phyloP scores from a whole-genome alignment of 1,140 invertebrate genomes.

The Lithobius niger region DNA sequence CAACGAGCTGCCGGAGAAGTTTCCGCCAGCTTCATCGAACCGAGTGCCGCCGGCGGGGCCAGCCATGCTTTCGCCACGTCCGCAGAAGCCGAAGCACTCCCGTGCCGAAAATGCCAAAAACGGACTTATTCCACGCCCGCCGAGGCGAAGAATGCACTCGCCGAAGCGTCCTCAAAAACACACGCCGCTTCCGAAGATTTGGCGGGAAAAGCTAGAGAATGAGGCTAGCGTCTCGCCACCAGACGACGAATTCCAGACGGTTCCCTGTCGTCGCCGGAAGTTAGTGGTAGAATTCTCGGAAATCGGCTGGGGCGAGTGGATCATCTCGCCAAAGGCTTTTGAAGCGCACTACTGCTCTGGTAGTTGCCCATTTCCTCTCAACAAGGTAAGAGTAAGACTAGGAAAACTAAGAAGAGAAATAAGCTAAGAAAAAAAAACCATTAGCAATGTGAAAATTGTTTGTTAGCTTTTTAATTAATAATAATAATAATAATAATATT shows the following conservation, averaged over 20 bases:
- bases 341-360: slow-evolving; percentile 23
- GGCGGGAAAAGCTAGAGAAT: slow-evolving; percentile 16
- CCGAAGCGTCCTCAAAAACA: neutral
- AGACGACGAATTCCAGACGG: slow-evolving; percentile 15
- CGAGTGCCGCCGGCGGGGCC: slow-evolving; percentile 2
- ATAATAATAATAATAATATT: neutral
- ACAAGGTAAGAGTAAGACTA: slow-evolving; percentile 23
- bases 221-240: slow-evolving; percentile 2
- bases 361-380: slow-evolving; percentile 20
- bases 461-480: too few relatives aligned
- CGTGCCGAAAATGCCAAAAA: neutral
- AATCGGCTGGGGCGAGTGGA: slow-evolving; percentile 22
- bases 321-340: slow-evolving; percentile 24
- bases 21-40: slow-evolving; percentile 10
- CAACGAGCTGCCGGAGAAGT: slow-evolving; percentile 31
- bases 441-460: too few relatives aligned
- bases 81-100: slow-evolving; percentile 2
- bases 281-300: slow-evolving; percentile 22
- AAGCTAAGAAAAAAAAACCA: neutral
- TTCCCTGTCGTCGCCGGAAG: slow-evolving; percentile 24
- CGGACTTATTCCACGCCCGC: neutral
- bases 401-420: too few relatives aligned
- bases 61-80: neutral
- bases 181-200: neutral
- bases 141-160: neutral